Base-by-base conservation (phyloP, 2,888 invertebrate species). In the Tetragonisca angustula region DNA sequence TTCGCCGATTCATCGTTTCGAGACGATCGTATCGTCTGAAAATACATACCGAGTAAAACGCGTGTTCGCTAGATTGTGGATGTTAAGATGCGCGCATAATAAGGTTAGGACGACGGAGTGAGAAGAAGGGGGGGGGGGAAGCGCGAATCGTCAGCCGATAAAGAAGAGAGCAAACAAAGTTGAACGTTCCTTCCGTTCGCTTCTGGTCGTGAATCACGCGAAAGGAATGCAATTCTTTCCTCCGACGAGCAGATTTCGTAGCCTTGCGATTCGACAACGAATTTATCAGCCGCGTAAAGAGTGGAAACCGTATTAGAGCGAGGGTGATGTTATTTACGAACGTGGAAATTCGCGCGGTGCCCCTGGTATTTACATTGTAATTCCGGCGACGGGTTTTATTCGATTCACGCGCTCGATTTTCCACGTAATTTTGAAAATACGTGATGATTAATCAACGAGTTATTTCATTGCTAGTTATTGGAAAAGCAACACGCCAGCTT, bases 191-290 rank as follows among this genome's bases (percentile, higher is more conserved):
- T 72, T 77, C 59, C 73, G 52, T 36, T 62, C 32, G 61, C 2
- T 81, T 81, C 56, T 59, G 15, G 15, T 5, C 15, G 54, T 78
- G 69, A 78, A 73, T 82, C 79, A 78, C 64, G 32, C 19, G 17
- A 24, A 50, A 62, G 75, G 76, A 83, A 76, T 83, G 72, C 68
- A 15, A 83, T 83, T 80, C 64, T 36, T 72, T 76, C 43, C 32
- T 56, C 2, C 49, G 21, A 27, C 50, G 2, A 49, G 27, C 50
- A 24, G 36, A 62, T 65, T 65, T 64, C 54, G 11, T 54, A 24
- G 32, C 17, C 32, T 0, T 0, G 5, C 6, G 36, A 32, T 24
- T 69, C 52, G 54, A 52, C 24, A 17, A 79, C 21, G 21, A 19
- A 13, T 21, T 32, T 52, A 74, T 73, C 19, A 62, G 52, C 19